phyloP scores from a whole-genome alignment of 2,797 vertebrate genomes.

The Neosilurus hyrtlii region DNA sequence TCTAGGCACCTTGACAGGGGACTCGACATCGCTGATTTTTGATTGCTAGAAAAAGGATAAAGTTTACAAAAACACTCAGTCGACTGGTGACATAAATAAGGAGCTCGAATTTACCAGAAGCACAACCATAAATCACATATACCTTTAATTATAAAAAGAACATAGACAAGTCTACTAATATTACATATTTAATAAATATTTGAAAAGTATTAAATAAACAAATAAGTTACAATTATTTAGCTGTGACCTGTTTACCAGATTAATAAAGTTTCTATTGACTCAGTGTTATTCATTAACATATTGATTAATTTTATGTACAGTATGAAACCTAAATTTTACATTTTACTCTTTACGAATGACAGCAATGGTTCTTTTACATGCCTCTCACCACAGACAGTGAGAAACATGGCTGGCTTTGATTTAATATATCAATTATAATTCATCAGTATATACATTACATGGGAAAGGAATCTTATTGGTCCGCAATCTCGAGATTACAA shows the following conservation, averaged over 20 bases:
- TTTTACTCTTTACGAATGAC: too few species aligned
- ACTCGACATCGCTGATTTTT: constrained; percentile 64
- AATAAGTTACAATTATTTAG: too few species aligned
- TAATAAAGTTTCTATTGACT: neutral
- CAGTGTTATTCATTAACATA: neutral
- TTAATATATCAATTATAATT: neutral
- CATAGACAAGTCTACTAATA: neutral
- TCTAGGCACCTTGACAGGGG: constrained; percentile 62
- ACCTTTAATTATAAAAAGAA: neutral
- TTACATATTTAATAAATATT: neutral
- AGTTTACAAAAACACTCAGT: neutral
- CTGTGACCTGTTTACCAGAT: neutral
- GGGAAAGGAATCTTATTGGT: too few species aligned
- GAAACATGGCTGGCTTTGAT: too few species aligned
- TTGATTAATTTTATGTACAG: neutral
- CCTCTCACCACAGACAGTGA: too few species aligned
- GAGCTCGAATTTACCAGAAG: neutral
- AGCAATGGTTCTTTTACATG: too few species aligned
- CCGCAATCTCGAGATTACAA: too few species aligned
- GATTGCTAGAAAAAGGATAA: constrained; percentile 51
- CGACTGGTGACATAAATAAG: neutral
- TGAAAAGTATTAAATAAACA: neutral
- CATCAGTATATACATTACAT: neutral
- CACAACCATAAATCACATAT: neutral
- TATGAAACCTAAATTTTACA: neutral